Percentiles rank a stretch among this genome's conserved stretches.
These are phyloP conservation scores for Caenorhabditis sp. DNA, from an alignment of 2,888 invertebrate genomes.

Conservation along the genomic window DNA sequence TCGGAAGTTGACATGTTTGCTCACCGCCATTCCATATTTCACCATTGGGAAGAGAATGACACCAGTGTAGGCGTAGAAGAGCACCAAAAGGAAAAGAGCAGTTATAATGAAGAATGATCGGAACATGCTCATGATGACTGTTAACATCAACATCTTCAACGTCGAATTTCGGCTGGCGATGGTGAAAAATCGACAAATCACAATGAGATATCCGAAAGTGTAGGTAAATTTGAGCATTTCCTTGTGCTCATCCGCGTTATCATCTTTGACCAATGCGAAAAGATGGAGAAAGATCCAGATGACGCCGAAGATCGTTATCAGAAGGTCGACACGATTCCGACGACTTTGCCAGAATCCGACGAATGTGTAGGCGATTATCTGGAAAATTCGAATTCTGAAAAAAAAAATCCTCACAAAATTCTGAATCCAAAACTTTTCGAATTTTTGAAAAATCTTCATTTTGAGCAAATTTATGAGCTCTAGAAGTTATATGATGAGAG, in stretches of 20 bases:
- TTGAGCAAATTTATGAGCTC: neutral
- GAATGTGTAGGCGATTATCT: conserved; percentile 93
- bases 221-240: conserved; percentile 84
- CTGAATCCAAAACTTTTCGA: too few relatives aligned
- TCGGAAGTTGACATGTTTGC: conserved; percentile 89
- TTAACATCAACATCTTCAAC: conserved; percentile 98
- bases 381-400: too few relatives aligned
- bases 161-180: conserved; percentile 89
- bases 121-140: conserved; percentile 98
- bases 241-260: conserved; percentile 38
- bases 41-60: conserved; percentile 98
- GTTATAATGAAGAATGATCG: conserved; percentile 98
- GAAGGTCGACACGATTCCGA: conserved; percentile 93
- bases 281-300: conserved; percentile 88
- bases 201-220: conserved; percentile 95
- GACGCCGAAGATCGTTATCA: conserved; percentile 89
- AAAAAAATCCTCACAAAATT: too few relatives aligned
- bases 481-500: too few relatives aligned
- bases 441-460: conserved; percentile 2
- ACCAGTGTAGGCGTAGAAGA: conserved; percentile 97
- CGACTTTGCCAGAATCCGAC: conserved; percentile 98
- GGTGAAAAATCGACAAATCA: conserved; percentile 96
- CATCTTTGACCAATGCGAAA: too few relatives aligned
- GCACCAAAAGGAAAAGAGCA: conserved; percentile 84
- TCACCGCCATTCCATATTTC: conserved; percentile 96